Base-by-base conservation (phyloP, 2,797 vertebrate species). In the Urosaurus nigricauda region DNA sequence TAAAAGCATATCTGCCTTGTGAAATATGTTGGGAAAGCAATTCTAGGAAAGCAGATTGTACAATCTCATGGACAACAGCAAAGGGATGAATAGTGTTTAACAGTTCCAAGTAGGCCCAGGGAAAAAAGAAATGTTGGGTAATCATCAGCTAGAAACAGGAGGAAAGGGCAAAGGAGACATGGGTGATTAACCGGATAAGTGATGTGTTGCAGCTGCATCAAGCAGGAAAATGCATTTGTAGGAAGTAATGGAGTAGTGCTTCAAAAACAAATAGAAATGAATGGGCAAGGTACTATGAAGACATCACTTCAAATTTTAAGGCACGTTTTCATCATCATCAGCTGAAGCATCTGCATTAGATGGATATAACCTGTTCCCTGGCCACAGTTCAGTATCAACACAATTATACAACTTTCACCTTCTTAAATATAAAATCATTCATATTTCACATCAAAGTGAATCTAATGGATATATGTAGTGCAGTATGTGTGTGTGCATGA, bases 1-100 rank as follows among this genome's bases (percentile, higher is more conserved):
- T 82, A 82, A 86, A 29, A 43, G 26, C 56, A 56, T 75, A 53
- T 71, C 79, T 89, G 84, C 47, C 71, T 77, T 77, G 43, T n/a
- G 47, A 77, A 86, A 74, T 56, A 86, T 53, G 63, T 26, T 86
- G 43, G 60, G n/a, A 77, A 89, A 89, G 79, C 79, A 89, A 82
- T 65, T 68, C 47, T 79, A 63, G 11, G n/a, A 37, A 13, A 86
- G 17, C 71, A 89, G 79, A 82, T 77, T 82, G 47, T 32, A 68
- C 78, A 86, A 47, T 19, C 8, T 77, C 84, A 35, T 86, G 56
- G 79, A 77, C 60, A 89, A 77, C n/a, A 70, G 47, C 5, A 86
- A 77, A 86, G 7, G 80, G 70, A 86, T 68, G 71, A 19, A 78
- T 89, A 35, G 29, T 65, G 53, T 81, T 86, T 83, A 81, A 82